A percentile compares a stretch with the other conserved stretches of the same genome.
phyloP scores from a whole-genome alignment of 2,888 invertebrate species.

The Rotaria macrura region DNA sequence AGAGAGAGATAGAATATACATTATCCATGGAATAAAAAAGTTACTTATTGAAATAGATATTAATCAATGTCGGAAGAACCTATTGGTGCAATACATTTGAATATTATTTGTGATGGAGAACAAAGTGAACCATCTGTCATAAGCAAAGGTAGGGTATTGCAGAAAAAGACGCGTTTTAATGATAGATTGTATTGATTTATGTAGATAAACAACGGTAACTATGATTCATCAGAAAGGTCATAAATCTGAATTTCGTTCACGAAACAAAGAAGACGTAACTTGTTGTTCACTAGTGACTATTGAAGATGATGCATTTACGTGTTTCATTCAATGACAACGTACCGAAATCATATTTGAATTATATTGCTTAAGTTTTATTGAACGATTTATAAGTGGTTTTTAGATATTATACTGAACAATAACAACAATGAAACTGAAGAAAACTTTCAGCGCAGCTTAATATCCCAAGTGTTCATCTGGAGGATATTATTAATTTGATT shows the following conservation, averaged over 20 bases:
- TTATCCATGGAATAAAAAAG: not conserved
- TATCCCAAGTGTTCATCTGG: constrained; percentile 35
- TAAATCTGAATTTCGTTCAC: not conserved
- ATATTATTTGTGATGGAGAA: not conserved
- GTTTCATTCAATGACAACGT: constrained; percentile 25
- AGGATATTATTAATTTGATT: constrained; percentile 46
- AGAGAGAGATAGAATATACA: too few species aligned
- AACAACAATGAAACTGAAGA: constrained; percentile 32
- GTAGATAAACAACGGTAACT: not conserved
- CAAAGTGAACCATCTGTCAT: not conserved
- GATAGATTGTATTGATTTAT: not conserved
- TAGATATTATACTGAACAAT: constrained; percentile 39
- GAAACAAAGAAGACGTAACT: not conserved
- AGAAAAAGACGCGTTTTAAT: too few species aligned
- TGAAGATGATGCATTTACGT: not conserved
- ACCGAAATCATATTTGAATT: constrained; percentile 46
- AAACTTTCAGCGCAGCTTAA: constrained; percentile 35
- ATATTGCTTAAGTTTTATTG: constrained; percentile 41
- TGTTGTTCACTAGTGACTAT: not conserved
- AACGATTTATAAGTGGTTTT: constrained; percentile 45
- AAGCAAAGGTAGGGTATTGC: not conserved
- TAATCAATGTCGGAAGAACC: not conserved
- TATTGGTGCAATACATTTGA: not conserved
- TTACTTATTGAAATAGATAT: not conserved
- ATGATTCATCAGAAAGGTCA: not conserved